phyloP scores from a whole-genome alignment of 2,888 invertebrate species.

The Machimus rusticus region DNA sequence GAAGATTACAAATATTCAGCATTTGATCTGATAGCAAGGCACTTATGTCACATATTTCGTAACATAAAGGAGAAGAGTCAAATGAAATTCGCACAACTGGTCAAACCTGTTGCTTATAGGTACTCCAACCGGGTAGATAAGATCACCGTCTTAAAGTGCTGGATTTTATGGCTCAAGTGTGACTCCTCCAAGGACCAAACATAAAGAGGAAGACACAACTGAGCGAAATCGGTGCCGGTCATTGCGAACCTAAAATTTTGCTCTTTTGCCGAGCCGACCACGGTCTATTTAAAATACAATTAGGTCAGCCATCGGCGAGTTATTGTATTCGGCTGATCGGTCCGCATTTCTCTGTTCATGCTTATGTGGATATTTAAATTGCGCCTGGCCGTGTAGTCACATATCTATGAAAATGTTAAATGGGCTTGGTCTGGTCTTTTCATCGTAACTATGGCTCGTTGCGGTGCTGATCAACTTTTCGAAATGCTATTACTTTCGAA shows the following conservation, averaged over 20 bases:
- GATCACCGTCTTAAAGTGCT: background rate
- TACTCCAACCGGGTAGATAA: background rate
- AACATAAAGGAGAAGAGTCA: background rate
- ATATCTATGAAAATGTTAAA: conserved; percentile 13
- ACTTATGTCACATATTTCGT: conserved; percentile 19
- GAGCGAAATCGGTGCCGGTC: background rate
- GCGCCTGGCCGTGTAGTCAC: background rate
- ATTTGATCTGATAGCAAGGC: background rate
- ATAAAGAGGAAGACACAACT: background rate
- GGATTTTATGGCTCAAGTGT: conserved; percentile 8
- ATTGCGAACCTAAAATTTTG: background rate
- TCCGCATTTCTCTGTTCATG: background rate
- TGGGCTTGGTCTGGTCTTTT: conserved; percentile 34
- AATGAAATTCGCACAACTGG: conserved; percentile 10
- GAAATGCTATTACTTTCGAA: conserved; percentile 25
- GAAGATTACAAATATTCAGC: conserved; percentile 3
- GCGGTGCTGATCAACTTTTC: background rate
- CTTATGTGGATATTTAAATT: conserved; percentile 15
- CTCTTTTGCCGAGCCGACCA: background rate
- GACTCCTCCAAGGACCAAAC: background rate
- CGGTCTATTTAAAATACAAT: conserved; percentile 25
- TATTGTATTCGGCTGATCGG: conserved; percentile 21
- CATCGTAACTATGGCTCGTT: background rate
- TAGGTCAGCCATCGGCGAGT: conserved; percentile 5
- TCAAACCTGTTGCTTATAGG: background rate